These are phyloP conservation scores for Capitella teleta DNA, from an alignment of 1,140 invertebrate species.

Conservation along the genomic window DNA sequence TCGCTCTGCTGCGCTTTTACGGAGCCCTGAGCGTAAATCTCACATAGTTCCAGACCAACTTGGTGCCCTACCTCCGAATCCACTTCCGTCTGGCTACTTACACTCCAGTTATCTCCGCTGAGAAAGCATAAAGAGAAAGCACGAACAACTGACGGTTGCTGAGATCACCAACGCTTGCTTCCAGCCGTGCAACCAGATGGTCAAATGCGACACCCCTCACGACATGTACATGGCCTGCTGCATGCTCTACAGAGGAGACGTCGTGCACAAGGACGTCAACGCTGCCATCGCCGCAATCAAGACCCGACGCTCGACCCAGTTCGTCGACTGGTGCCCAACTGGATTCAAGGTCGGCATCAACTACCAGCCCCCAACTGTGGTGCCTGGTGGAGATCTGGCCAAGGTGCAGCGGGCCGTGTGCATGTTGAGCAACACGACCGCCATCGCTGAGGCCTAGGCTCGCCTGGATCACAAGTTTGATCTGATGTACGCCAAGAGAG, in stretches of 20 bases:
- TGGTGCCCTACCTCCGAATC: no score
- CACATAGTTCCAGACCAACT: no score
- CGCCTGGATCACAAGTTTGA: conserved; percentile 49
- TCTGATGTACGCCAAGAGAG: conserved; percentile 50
- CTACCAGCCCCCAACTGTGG: conserved; percentile 9
- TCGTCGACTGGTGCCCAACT: conserved; percentile 7
- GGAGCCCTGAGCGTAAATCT: no score
- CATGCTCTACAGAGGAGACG: conserved; percentile 42
- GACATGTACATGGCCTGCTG: conserved; percentile 75
- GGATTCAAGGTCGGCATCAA: conserved; percentile 3
- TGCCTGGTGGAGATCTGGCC: conserved; percentile 51
- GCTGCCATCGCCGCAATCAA: conserved; percentile 56
- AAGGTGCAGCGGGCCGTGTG: conserved; percentile 47
- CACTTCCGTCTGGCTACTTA: no score
- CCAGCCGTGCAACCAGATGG: conserved; percentile 80
- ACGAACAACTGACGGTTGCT: conserved; percentile 48
- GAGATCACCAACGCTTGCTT: conserved; percentile 82
- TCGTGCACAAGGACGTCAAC: conserved; percentile 69
- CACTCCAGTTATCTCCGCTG: no score
- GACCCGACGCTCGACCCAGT: conserved; percentile 15
- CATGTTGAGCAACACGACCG: conserved; percentile 69
- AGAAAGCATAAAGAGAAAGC: conserved; percentile 41
- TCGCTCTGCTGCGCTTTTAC: no score
- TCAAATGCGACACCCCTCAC: conserved; percentile 79
- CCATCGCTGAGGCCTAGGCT: conserved; percentile 49